Conservation (phyloP, 2,888 invertebrate genomes). For the Hyposoter dolosus region DNA sequence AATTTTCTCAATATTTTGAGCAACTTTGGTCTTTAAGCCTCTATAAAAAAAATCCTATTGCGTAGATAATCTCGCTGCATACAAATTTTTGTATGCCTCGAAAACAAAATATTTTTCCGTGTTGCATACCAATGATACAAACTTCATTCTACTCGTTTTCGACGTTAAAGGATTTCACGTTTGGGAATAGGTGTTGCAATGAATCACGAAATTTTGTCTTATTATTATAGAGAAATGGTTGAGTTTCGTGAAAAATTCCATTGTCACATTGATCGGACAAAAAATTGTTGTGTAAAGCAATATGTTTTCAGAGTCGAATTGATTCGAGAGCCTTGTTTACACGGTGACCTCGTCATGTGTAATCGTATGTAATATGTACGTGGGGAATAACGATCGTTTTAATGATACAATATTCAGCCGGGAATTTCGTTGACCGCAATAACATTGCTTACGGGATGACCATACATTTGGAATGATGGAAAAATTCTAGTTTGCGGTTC, state of each 20-base stretch:
- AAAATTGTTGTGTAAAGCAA: constrained; percentile 1
- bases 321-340: constrained; percentile 19
- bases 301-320: not conserved
- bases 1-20: no score
- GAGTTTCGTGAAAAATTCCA: not conserved
- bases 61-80: not conserved
- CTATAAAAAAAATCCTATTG: no score
- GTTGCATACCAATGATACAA: no score
- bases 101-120: not conserved
- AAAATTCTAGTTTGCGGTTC: not conserved
- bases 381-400: constrained; percentile 31
- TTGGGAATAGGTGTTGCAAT: not conserved
- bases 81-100: not conserved
- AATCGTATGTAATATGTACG: constrained; percentile 18
- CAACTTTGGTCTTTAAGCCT: no score
- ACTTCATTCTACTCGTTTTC: not conserved
- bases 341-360: constrained; percentile 40
- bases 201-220: not conserved
- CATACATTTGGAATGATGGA: not conserved
- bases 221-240: not conserved
- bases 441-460: constrained; percentile 9
- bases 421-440: not conserved
- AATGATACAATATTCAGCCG: constrained; percentile 25
- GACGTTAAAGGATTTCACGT: not conserved
- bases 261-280: not conserved